phyloP scores from a whole-genome alignment of 2,888 invertebrate species.

The Pterostichus madidus region DNA sequence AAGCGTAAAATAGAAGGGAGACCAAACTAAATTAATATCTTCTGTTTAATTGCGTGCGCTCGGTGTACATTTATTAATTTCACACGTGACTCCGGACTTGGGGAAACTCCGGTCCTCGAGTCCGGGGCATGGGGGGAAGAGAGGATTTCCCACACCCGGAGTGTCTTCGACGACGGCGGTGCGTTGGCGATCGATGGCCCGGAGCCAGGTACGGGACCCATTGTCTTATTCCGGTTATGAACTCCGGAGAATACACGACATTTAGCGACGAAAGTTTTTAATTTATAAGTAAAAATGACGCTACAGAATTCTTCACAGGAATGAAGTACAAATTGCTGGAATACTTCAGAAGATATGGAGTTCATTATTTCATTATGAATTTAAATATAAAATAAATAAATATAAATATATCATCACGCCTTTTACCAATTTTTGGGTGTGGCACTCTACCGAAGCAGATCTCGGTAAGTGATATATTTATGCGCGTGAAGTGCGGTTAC shows the following conservation, averaged over 20 bases:
- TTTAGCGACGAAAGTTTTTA: slow-evolving; percentile 50
- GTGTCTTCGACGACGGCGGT: slow-evolving; percentile 43
- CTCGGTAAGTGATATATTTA: too few relatives aligned
- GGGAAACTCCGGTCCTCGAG: slow-evolving; percentile 66
- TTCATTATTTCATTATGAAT: too few relatives aligned
- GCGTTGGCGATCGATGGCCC: slow-evolving; percentile 69
- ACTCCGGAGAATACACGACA: slow-evolving; percentile 45
- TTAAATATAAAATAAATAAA: too few relatives aligned
- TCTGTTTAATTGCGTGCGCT: slow-evolving; percentile 75
- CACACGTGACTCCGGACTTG: slow-evolving; percentile 74
- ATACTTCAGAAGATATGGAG: too few relatives aligned
- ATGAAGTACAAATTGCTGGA: neutral
- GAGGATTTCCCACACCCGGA: neutral
- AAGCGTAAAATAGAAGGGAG: slow-evolving; percentile 17
- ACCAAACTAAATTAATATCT: slow-evolving; percentile 38
- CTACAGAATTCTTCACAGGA: neutral
- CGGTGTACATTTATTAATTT: slow-evolving; percentile 76
- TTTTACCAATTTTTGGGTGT: too few relatives aligned
- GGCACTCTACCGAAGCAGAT: too few relatives aligned
- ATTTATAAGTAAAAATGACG: slow-evolving; percentile 51
- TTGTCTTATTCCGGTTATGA: slow-evolving; percentile 71
- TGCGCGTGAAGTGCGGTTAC: too few relatives aligned
- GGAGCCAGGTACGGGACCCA: slow-evolving; percentile 72
- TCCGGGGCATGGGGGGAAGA: slow-evolving; percentile 68
- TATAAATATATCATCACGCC: too few relatives aligned